Base-by-base conservation (phyloP, 2,113 vertebrate genomes). In the Podarcis muralis region DNA sequence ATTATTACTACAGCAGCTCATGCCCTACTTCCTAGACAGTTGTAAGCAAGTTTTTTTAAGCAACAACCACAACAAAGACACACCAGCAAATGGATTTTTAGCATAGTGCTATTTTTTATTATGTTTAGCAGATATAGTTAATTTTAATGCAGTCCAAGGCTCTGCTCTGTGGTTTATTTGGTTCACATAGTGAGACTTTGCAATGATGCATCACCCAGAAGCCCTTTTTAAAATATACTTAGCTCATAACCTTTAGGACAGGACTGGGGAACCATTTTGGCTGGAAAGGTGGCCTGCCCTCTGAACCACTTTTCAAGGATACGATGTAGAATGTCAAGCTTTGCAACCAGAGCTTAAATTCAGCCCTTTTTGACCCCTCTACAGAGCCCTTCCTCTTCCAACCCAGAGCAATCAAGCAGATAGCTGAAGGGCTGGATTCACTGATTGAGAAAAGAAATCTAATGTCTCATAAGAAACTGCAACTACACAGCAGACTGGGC, bases 1-100 rank as follows among this genome's bases (percentile, higher is more conserved):
- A 97, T 93, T 90, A 89, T 87, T 62, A 96, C 94, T 80, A 92
- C 97, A 76, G 87, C 93, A 91, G 91, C 92, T 86, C 79, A 93
- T 82, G 75, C 82, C 75, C 88, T 92, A 72, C 92, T 92, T 91
- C 94, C 95, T 81, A 94, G 94, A 89, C 93, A 94, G 91, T 95
- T 77, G 97, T 97, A 97, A 97, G 96, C 89, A 93, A 13, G 27
- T 12, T 76, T 76, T 77, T 77, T 77, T 43, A 25, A 43, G 43
- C 37, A 62, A 62, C 40, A 53, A 53, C 35, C 35, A 37, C 48
- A 53, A 53, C 48, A 53, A 53, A 53, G 9, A 53, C 48, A 53
- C 48, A 12, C 48, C 48, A 43, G 37, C 37, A 77, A 77, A 5
- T 77, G 7, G 3, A 77, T 77, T 40, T 77, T 77, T 25, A 25